Evolutionary conservation across 2,797 vertebrate species (phyloP), one percentile per base, ranked within the genome.

Genomic region (Mycteria americana): DNA sequence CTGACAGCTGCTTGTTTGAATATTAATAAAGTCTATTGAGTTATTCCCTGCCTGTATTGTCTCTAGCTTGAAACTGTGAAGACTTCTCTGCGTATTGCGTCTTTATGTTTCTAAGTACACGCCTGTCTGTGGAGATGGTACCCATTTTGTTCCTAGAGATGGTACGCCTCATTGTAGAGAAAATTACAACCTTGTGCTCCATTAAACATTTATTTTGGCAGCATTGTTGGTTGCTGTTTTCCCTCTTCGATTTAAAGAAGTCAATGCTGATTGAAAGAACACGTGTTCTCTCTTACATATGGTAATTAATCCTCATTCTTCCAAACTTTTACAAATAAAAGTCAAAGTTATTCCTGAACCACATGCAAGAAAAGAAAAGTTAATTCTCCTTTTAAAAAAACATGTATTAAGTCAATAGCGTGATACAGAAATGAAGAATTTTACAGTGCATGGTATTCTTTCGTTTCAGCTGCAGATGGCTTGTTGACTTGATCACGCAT

Each of bases 1-100:
- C 39, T 97, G 97, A 72, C 93, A 95, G 94, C 86, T 95, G 88
- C 72, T 88, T 92, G 86, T 96, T 91, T 95, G 94, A 95, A 95
- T 96, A 96, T 85, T 97, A 94, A 95, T 94, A 80, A 88, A 76
- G 53, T 70, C 90, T 92, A 80, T 85, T 83, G 90, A 97, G 68
- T 85, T 91, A 57, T 92, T 93, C 53, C 64, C 60, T 80, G 88
- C 35, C 60, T 77, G 45, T 43, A 64, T 92, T 94, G 67, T 87
- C 64, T 95, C 88, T 57, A 75, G 78, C 37, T 87, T 80, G 64
- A 91, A 93, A 87, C 33, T 37, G 10, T 63, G 24, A 93, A 93
- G 93, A 75, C 51, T 95, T 89, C 57, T 89, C 63, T 88, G 59
- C 3, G 2, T 85, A 64, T 79, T 43, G 41, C 14, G 3, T 85